Evolutionary conservation across 35 echinoderm and acorn worm species (phyloP).

Genomic region (Chiridota heheva): DNA sequence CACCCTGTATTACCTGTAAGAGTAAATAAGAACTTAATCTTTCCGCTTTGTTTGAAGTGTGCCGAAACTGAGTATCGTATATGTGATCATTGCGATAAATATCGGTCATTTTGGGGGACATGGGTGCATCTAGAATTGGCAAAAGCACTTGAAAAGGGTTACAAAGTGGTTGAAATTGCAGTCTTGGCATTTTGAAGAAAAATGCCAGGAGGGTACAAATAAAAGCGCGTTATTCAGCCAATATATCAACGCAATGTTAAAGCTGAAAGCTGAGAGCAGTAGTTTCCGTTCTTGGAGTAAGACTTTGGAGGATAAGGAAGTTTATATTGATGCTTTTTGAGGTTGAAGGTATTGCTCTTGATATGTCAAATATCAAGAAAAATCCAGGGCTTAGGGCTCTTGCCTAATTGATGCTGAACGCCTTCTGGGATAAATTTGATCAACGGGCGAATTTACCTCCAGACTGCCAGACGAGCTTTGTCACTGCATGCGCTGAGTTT

Average conservation of each 20-base stretch:
- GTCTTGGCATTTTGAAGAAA: constrained; percentile 34
- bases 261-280: constrained; percentile 9
- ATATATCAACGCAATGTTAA: constrained; percentile 14
- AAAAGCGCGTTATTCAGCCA: constrained; percentile 7
- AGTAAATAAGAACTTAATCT: constrained; percentile 34
- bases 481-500: no score
- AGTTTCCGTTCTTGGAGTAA: constrained; percentile 14
- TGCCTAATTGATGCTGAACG: constrained; percentile 18
- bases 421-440: constrained; percentile 18
- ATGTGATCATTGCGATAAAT: no score
- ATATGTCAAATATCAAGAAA: constrained; percentile 31
- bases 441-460: constrained; percentile 11
- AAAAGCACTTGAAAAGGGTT: constrained; percentile 5
- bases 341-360: constrained; percentile 25
- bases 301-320: constrained; percentile 13
- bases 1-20: constrained; percentile 57
- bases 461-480: no score
- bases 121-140: no score
- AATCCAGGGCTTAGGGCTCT: constrained; percentile 45
- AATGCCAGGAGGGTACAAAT: no score
- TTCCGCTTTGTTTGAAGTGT: no score
- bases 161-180: not conserved
- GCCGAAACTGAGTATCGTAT: no score
- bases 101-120: no score
- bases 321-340: constrained; percentile 32